Base-by-base conservation (phyloP, 2,113 vertebrate genomes). In the Leptosomus discolor region DNA sequence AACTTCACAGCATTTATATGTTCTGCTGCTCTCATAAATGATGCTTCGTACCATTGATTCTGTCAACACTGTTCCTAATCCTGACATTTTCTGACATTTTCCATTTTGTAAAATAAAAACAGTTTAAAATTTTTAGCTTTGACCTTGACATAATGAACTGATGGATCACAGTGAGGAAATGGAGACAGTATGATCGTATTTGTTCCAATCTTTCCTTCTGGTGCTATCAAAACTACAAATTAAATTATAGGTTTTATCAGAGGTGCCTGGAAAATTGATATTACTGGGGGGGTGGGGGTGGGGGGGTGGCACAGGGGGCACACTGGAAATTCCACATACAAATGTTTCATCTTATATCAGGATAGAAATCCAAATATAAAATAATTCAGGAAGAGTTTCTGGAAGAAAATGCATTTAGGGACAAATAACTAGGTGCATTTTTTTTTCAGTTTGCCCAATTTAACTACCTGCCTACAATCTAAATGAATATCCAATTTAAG, bases 91-190 rank as follows among this genome's bases (percentile, higher is more conserved):
- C 85, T 54, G 13, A 74, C 90, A 78, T 89, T 92, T 96, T 78
- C 79, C 27, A 91, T 81, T 95, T 75, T 8, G 24, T 87, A 68
- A 95, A 91, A 92, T 86, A 91, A 80, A 64, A 23, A 65, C 36
- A 75, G 68, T 92, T 94, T 57, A 60, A 92, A 65, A 50, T 50
- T 75, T 81, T 91, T 75, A 61, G 80, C 74, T 92, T 85, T 97
- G 95, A 95, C 91, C 95, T 94, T 91, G 94, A 53, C 70, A 71
- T 78, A 91, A 92, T 78, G 76, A 95, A 87, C 83, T 87, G 83
- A 71, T 63, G 65, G 80, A 96, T 92, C 91, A 58, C 26, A 8
- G 74, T 32, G 65, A 78, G 53, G 68, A 94, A 95, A 95, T 53
- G 12, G 29, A 94, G 60, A 32, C 45, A 81, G 17, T 20, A 36